phyloP scores from a whole-genome alignment of 2,113 vertebrate species.

The Ahaetulla prasina region DNA sequence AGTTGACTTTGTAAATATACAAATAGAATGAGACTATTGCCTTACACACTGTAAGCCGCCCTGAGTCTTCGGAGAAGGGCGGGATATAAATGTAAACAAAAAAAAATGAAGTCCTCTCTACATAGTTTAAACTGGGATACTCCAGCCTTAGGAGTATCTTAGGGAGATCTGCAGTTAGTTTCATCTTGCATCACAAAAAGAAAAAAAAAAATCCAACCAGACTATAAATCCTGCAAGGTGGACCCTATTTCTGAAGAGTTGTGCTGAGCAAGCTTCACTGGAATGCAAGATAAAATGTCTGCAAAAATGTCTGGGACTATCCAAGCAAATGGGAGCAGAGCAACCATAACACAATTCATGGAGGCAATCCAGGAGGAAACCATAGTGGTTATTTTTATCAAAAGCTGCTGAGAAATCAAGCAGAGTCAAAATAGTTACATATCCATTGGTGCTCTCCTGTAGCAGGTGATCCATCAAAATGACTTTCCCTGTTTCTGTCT shows the following conservation, averaged over 20 bases:
- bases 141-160: not conserved
- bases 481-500: not conserved
- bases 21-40: no score
- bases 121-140: not conserved
- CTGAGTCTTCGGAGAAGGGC: no score
- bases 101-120: not conserved
- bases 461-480: not conserved
- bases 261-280: not conserved
- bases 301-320: not conserved
- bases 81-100: no score
- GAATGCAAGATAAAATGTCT: not conserved
- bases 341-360: not conserved
- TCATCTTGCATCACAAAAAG: not conserved
- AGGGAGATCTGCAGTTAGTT: not conserved
- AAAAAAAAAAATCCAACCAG: not conserved
- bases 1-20: no score
- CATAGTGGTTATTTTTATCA: not conserved
- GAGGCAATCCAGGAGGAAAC: not conserved
- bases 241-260: not conserved
- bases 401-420: not conserved
- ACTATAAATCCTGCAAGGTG: not conserved
- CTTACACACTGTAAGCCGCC: no score
- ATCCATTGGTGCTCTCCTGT: not conserved
- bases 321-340: not conserved
- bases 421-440: not conserved